Conservation (phyloP, 2,113 vertebrate genomes). For the Carassius carassius region DNA sequence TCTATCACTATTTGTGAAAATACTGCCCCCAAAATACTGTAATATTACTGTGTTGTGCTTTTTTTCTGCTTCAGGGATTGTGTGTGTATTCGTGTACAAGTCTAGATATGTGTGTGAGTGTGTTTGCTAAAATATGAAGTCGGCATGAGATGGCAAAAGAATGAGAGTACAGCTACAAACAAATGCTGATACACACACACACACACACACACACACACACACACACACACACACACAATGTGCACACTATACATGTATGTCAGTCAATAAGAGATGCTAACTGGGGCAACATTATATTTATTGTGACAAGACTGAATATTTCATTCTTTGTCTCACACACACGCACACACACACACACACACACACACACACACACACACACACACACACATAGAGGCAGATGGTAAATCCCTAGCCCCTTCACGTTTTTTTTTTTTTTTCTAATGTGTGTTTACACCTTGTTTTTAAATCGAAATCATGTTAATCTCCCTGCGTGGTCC, state of each 20-base stretch:
- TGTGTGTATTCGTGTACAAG: neutral
- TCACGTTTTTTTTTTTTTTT: neutral
- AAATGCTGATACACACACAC: slow-evolving; percentile 2
- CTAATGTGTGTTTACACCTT: slow-evolving; percentile 27
- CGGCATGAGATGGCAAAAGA: neutral
- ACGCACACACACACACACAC: slow-evolving; percentile 2
- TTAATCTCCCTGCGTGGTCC: neutral
- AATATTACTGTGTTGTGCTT: neutral
- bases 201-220: too few species aligned
- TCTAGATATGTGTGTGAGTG: neutral
- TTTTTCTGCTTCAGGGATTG: neutral
- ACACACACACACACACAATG: too few species aligned
- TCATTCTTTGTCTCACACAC: neutral
- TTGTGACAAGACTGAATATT: slow-evolving; percentile 38
- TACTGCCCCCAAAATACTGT: neutral
- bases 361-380: slow-evolving; percentile 18
- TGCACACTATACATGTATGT: slow-evolving; percentile 17
- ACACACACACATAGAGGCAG: neutral
- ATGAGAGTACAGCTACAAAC: slow-evolving; percentile 24
- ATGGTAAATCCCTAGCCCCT: slow-evolving; percentile 38
- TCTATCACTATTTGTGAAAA: neutral
- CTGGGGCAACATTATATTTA: slow-evolving; percentile 37
- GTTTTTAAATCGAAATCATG: slow-evolving; percentile 12
- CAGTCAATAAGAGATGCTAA: slow-evolving; percentile 50
- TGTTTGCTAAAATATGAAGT: neutral